These are phyloP conservation scores for Channa argus DNA, from an alignment of 2,113 vertebrate genomes.

Conservation along the genomic window DNA sequence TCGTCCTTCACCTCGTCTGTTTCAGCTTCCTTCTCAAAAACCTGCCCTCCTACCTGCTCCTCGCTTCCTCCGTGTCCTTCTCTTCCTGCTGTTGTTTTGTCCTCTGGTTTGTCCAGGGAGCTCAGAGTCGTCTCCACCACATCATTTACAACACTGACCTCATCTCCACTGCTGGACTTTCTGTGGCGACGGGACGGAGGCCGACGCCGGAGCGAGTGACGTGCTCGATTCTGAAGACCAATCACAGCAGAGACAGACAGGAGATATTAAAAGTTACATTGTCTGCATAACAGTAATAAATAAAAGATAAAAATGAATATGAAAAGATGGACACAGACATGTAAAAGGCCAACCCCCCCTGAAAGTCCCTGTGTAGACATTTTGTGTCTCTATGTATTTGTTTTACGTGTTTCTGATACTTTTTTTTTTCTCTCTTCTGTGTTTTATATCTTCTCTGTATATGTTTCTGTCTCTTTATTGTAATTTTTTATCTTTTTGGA, in stretches of 20 bases:
- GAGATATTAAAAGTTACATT: neutral
- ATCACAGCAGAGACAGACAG: neutral
- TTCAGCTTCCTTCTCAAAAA: slow-evolving; percentile 16
- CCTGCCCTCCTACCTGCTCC: neutral
- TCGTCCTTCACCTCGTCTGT: slow-evolving; percentile 2
- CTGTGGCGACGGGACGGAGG: slow-evolving; percentile 79
- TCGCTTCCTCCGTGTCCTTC: neutral
- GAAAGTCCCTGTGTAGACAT: too few relatives aligned
- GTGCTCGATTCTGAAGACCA: slow-evolving; percentile 72
- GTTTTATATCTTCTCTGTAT: too few relatives aligned
- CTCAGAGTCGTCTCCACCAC: slow-evolving; percentile 1
- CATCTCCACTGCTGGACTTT: slow-evolving; percentile 72
- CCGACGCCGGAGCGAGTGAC: slow-evolving; percentile 78
- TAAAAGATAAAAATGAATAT: too few relatives aligned
- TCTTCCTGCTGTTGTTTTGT: neutral
- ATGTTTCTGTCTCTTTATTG: too few relatives aligned
- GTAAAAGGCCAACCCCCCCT: too few relatives aligned
- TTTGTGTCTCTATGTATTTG: too few relatives aligned
- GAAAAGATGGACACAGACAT: too few relatives aligned
- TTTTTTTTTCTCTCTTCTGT: too few relatives aligned
- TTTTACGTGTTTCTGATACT: too few relatives aligned
- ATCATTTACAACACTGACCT: neutral
- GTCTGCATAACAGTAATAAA: neutral
- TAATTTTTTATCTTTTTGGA: too few relatives aligned
- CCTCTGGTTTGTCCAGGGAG: neutral